Evolutionary conservation across 2,113 vertebrate genomes (phyloP), one percentile per base, ranked within the genome.

Genomic region (Amphilophus citrinellus): DNA sequence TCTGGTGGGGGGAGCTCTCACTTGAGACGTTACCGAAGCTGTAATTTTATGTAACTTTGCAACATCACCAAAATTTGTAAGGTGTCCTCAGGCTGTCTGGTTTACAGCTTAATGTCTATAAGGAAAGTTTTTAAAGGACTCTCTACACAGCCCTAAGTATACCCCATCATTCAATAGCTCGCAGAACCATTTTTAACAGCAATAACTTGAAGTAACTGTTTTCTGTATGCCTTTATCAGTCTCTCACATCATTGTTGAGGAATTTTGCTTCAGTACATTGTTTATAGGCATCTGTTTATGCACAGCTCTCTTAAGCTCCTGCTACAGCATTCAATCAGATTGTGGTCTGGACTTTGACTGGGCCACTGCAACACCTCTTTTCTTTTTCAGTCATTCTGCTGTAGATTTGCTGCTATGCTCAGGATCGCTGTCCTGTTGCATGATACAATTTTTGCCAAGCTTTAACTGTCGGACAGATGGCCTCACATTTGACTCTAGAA

Each of bases 281-380:
- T 13, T 53, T 50, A 24, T 3, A 15, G 44, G 24, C 17, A 53
- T 53, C 30, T 0, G 0, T 53, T 71, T 20, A 10, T 71, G 24
- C 17, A 53, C 15, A 53, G 17, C 44, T 53, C 44, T 20, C 4
- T 32, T 53, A 53, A 53, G 5, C 4, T 71, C 17, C 66, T 32
- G 6, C 44, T 32, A 73, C 17, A 20, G 30, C 17, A 71, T 50
- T 71, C 65, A 53, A 17, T 53, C 17, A 32, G 47, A 15, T 73
- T 73, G 44, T 20, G 44, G 20, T 50, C 42, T 50, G 9, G 65
- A 53, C 44, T 53, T 73, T 71, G 66, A 50, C 24, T 30, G 66
- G 66, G 65, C 15, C 15, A 71, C 18, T 71, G 44, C 3, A 30
- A 27, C 42, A 73, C 17, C 66, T 71, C 18, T 6, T 3, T 68